A percentile compares a stretch with the other conserved stretches of the same genome.
Conservation (phyloP, 1,140 invertebrate species). For the Physella acuta region DNA sequence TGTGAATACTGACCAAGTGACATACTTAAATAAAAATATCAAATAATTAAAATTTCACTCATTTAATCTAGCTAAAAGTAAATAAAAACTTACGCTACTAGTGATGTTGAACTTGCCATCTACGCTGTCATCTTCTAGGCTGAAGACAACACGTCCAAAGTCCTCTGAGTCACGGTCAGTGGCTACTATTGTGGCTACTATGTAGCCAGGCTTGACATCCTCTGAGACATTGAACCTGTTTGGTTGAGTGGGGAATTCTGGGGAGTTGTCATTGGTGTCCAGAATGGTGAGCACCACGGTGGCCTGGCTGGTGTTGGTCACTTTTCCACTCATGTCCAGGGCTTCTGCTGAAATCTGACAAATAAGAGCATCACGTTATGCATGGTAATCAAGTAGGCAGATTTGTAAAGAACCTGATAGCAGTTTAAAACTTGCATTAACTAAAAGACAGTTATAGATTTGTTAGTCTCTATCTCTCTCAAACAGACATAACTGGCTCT, state of each 20-base stretch:
- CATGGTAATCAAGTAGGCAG: too few relatives aligned
- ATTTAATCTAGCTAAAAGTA: too few relatives aligned
- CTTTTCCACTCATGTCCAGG: neutral
- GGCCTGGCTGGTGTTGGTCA: neutral
- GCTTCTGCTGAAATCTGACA: too few relatives aligned
- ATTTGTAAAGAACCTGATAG: too few relatives aligned
- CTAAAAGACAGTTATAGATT: too few relatives aligned
- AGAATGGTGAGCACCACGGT: neutral
- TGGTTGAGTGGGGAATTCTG: neutral
- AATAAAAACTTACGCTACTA: neutral
- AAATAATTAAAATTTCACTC: too few relatives aligned
- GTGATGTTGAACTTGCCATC: slow-evolving; percentile 13
- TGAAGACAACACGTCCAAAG: slow-evolving; percentile 3
- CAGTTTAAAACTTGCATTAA: too few relatives aligned
- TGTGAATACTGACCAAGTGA: too few relatives aligned
- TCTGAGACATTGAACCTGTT: slow-evolving; percentile 13
- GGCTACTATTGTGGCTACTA: neutral
- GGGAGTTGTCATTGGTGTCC: slow-evolving; percentile 17
- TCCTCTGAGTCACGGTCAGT: slow-evolving; percentile 4
- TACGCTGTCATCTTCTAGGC: slow-evolving; percentile 4
- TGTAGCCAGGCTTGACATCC: neutral
- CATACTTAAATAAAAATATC: too few relatives aligned
- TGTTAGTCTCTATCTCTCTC: too few relatives aligned
- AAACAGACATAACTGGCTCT: too few relatives aligned
- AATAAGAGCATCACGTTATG: too few relatives aligned